Evolutionary conservation across 2,113 vertebrate genomes (phyloP).

Genomic region (Steatornis caripensis): DNA sequence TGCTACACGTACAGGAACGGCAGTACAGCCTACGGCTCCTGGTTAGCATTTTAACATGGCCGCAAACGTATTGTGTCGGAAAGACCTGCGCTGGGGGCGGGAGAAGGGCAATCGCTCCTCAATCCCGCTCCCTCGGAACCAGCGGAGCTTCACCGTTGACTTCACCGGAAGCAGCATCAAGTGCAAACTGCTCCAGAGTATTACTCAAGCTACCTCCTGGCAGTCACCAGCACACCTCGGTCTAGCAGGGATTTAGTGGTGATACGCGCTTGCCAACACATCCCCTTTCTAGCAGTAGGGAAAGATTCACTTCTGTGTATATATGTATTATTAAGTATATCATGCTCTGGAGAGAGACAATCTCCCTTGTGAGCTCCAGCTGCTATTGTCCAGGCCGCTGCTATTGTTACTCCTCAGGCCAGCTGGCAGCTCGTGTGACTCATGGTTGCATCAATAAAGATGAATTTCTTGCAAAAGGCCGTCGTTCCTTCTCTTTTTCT

Average conservation of each 20-base stretch:
- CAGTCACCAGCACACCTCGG: not conserved
- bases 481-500: not conserved
- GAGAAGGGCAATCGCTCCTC: not conserved
- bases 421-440: not conserved
- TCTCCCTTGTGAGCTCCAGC: conserved; percentile 1
- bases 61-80: not conserved
- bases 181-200: not conserved
- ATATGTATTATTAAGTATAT: not conserved
- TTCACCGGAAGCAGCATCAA: not conserved
- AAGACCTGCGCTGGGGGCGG: not conserved
- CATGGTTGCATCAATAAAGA: conserved; percentile 37
- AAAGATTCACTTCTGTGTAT: not conserved
- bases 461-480: not conserved
- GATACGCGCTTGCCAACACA: not conserved
- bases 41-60: not conserved
- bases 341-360: not conserved
- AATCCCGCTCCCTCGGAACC: not conserved
- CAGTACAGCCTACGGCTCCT: not conserved
- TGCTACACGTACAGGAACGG: not conserved
- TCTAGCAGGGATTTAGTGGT: not conserved
- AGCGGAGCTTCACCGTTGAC: not conserved
- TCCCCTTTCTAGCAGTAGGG: not conserved
- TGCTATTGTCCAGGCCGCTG: not conserved
- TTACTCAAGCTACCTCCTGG: not conserved
- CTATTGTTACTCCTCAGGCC: not conserved